Base-by-base conservation (phyloP, 2,113 vertebrate species). In the Bufo gargarizans region DNA sequence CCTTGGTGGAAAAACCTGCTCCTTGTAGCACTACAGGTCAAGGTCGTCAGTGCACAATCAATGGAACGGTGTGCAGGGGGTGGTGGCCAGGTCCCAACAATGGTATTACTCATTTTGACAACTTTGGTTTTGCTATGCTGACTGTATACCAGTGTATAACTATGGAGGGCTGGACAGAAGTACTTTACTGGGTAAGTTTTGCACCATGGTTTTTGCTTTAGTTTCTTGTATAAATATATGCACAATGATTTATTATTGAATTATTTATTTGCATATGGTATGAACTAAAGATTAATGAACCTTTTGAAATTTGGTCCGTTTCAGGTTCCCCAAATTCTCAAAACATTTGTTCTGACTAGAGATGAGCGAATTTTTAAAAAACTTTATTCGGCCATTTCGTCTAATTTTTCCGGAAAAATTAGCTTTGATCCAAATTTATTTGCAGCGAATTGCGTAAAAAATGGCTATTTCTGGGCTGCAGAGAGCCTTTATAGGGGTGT, bases 101-200 rank as follows among this genome's bases (percentile, higher is more conserved):
- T 0, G 98, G 98, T 91, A 99, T 99, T 94, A 99, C 98, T 0
- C 97, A 99, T 93, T 99, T 99, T 0, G 98, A 99, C 85, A 99
- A 99, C 93, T 96, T 99, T 3, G 97, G 97, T 87, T 99, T 99
- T 76, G 96, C 98, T 89, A 99, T 99, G 98, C 94, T 99, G 49
- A 99, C 98, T 0, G 98, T 99, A 61, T 99, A 95, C 90, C 98
- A 99, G 92, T 99, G 97, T 90, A 98, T 99, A 92, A 97, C 98
- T 90, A 99, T 97, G 96, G 97, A 99, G 89, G 96, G 97, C 4
- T 99, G 98, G 98, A 99, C 98, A 0, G 96, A 98, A 85, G 97
- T 99, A 12, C 97, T 99, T 7, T 99, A 99, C 93, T 99, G 98
- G 98, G 98, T 98, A 90, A 89, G 94, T 90, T 71, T 22, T 47